A percentile compares a stretch with the other conserved stretches of the same genome.
Conservation (phyloP, 2,797 vertebrate species). For the Lagodon rhomboides region DNA sequence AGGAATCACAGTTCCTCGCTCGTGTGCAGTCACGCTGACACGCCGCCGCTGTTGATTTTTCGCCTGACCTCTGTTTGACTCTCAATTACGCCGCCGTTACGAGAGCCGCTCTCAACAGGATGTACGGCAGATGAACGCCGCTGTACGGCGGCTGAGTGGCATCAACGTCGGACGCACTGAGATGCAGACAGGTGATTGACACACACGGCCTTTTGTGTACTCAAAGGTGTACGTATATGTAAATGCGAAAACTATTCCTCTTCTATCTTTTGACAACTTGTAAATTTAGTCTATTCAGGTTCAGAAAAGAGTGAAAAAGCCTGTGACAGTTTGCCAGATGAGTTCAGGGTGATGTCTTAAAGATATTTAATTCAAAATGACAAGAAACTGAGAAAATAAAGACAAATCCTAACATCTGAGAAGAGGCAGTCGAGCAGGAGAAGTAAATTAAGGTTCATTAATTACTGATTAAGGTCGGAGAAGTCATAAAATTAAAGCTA, state of each 20-base stretch:
- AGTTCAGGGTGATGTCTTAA: not conserved
- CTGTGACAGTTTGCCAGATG: not conserved
- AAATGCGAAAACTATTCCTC: not conserved
- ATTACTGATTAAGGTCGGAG: not conserved
- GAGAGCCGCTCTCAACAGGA: constrained; percentile 33
- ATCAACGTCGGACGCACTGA: constrained; percentile 14
- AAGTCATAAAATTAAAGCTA: too few species aligned
- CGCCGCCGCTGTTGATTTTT: not conserved
- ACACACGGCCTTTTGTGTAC: not conserved
- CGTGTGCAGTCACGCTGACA: constrained; percentile 8
- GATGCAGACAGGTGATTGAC: constrained; percentile 3
- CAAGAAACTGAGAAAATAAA: not conserved
- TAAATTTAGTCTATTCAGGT: not conserved
- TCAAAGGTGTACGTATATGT: not conserved
- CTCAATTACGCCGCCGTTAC: constrained; percentile 25
- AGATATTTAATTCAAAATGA: not conserved
- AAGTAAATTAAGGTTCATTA: not conserved
- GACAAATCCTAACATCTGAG: not conserved
- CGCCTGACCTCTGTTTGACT: constrained; percentile 55
- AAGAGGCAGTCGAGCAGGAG: not conserved
- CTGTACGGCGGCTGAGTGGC: not conserved
- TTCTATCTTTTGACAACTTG: not conserved
- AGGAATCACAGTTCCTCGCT: constrained; percentile 9
- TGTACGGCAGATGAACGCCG: not conserved
- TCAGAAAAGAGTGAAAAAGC: not conserved